phyloP scores from a whole-genome alignment of 1,140 invertebrate species.

The Coelopa frigida region DNA sequence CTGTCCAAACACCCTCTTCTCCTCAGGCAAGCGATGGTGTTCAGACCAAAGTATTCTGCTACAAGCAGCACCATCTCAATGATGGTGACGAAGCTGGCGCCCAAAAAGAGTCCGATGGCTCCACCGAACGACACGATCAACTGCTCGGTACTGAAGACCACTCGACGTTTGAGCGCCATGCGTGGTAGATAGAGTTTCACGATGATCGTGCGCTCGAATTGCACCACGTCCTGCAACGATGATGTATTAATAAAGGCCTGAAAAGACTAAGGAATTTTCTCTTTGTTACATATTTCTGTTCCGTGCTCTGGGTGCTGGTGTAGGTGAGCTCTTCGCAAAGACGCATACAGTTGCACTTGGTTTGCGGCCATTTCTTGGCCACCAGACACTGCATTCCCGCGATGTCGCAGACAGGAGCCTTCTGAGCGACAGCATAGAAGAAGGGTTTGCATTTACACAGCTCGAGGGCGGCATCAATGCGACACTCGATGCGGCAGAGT shows the following conservation, averaged over 20 bases:
- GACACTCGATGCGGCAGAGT: slow-evolving; percentile 34
- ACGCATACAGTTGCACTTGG: slow-evolving; percentile 21
- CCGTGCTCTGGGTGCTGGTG: slow-evolving; percentile 13
- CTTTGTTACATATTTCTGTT: slow-evolving; percentile 8
- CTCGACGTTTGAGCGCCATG: slow-evolving; percentile 34
- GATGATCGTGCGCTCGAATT: slow-evolving; percentile 30
- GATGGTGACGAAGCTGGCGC: slow-evolving; percentile 38
- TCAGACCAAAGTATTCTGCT: slow-evolving; percentile 1
- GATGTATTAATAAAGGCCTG: too few species aligned
- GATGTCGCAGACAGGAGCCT: slow-evolving; percentile 21
- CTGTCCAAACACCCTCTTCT: background rate
- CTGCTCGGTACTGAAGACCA: slow-evolving; percentile 39
- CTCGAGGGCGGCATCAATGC: slow-evolving; percentile 23
- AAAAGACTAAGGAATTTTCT: background rate
- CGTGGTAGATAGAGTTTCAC: slow-evolving; percentile 27
- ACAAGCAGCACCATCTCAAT: slow-evolving; percentile 25
- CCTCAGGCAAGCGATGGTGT: background rate
- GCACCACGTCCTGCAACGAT: slow-evolving; percentile 15
- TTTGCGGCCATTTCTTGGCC: slow-evolving; percentile 23
- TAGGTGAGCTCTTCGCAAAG: slow-evolving; percentile 26
- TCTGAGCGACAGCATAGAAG: slow-evolving; percentile 25
- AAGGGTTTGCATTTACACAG: slow-evolving; percentile 34
- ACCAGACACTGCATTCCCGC: slow-evolving; percentile 27
- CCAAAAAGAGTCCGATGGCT: slow-evolving; percentile 36
- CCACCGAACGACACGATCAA: slow-evolving; percentile 38